Base-by-base conservation (phyloP, 2,797 vertebrate genomes). In the Natrix natrix region DNA sequence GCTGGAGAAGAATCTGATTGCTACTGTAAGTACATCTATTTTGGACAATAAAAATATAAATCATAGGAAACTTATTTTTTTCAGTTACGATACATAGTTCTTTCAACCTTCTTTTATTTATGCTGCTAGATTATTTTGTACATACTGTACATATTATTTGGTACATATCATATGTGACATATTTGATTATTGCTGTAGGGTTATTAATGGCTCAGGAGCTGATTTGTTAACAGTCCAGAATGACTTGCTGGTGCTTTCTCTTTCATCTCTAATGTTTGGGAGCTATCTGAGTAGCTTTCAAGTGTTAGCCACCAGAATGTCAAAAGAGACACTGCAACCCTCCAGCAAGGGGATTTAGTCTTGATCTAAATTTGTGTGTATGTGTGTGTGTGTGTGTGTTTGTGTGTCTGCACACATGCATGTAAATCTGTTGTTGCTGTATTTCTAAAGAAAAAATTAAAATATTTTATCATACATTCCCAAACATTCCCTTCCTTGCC, bases 1-100 rank as follows among this genome's bases (percentile, higher is more conserved):
- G 20, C 22, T 91, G 74, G 28, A 94, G 56, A 94, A 37, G 90
- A 55, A 91, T 90, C 66, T 86, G 92, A 89, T 89, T 3, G 56
- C 61, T 57, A 93, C 87, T n/a, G 91, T 94, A 93, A 91, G 90
- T 93, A 91, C 37, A 89, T 52, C 48, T 63, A 89, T 32, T 20
- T 16, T 0, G 54, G 91, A 13, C 56, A 26, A 63, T 48, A 57
- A 28, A 89, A 28, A 61, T 22, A 88, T 3, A n/a, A 8, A 92
- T 37, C 22, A 63, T 20, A 28, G 13, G 88, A 89, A 78, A 56
- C 11, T 10, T n/a, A n/a, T 91, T 93, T 87, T 69, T 95, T 83
- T 52, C 24, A 26, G 90, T 94, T 95, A 94, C 60, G 55, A 66
- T 17, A 24, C 22, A 17, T 48, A 90, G 57, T 90, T 90, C 37